Percentiles rank a stretch among this genome's conserved stretches.
Conservation (phyloP, 1,140 invertebrate species). For the Argopecten irradians region DNA sequence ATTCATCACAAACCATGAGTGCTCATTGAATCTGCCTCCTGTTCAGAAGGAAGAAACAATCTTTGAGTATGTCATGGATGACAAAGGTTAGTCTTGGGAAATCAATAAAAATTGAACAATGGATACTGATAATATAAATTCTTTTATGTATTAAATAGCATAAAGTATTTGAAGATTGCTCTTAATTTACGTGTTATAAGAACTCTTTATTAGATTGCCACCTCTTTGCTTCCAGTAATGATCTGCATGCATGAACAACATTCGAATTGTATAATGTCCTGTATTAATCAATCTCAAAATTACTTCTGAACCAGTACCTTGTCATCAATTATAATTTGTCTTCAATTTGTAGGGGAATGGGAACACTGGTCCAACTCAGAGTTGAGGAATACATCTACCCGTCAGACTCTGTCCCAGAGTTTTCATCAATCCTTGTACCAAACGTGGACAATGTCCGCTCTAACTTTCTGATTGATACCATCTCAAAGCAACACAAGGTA, state of each 20-base stretch:
- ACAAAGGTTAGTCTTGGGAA: conserved; percentile 86
- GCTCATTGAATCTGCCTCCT: conserved; percentile 66
- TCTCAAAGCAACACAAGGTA: conserved; percentile 71
- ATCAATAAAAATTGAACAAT: background rate
- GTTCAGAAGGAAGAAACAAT: conserved; percentile 78
- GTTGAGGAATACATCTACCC: conserved; percentile 92
- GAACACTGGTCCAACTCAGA: conserved; percentile 89
- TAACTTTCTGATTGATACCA: conserved; percentile 71
- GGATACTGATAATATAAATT: too few relatives aligned
- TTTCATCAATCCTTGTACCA: conserved; percentile 72
- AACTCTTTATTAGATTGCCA: too few relatives aligned
- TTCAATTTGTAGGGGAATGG: conserved; percentile 83
- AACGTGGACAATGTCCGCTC: conserved; percentile 76
- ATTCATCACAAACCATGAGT: conserved; percentile 66
- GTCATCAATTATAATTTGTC: too few relatives aligned
- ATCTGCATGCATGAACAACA: background rate
- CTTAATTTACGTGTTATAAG: too few relatives aligned
- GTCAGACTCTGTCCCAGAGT: conserved; percentile 85
- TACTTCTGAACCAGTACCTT: background rate
- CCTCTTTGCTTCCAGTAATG: background rate
- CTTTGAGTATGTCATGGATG: conserved; percentile 93
- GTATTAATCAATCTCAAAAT: background rate
- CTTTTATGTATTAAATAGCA: too few relatives aligned
- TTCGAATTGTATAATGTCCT: background rate
- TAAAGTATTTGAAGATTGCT: too few relatives aligned